phyloP scores from a whole-genome alignment of 2,888 invertebrate species.

The Elaeidobius kamerunicus region DNA sequence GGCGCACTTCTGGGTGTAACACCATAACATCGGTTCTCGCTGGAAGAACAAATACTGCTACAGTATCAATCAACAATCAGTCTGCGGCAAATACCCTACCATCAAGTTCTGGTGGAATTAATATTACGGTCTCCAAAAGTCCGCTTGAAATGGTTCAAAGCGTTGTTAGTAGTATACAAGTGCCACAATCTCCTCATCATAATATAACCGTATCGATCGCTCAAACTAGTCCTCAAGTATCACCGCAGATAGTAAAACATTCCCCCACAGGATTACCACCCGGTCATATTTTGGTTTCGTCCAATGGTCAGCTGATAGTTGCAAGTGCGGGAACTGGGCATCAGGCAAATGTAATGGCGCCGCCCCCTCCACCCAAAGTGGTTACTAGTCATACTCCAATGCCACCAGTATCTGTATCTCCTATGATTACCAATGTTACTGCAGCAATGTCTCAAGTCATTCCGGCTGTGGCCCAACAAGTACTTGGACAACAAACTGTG shows the following conservation, averaged over 20 bases:
- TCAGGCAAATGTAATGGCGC: conserved; percentile 62
- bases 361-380: conserved; percentile 56
- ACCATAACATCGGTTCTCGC: conserved; percentile 79
- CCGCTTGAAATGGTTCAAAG: conserved; percentile 77
- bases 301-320: conserved; percentile 71
- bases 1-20: conserved; percentile 74
- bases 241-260: conserved; percentile 51
- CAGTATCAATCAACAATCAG: conserved; percentile 66
- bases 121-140: conserved; percentile 55
- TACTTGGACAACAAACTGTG: conserved; percentile 73
- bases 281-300: conserved; percentile 73
- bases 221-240: conserved; percentile 38
- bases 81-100: conserved; percentile 39
- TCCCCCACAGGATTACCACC: conserved; percentile 55
- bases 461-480: conserved; percentile 62
- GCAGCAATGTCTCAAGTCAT: conserved; percentile 64
- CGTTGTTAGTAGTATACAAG: conserved; percentile 68
- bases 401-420: conserved; percentile 61
- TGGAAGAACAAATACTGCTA: conserved; percentile 71
- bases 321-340: conserved; percentile 54
- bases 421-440: conserved; percentile 63
- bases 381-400: conserved; percentile 44
- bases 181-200: conserved; percentile 48
- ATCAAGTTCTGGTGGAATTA: conserved; percentile 20
- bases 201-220: conserved; percentile 19